Evolutionary conservation across 1,140 invertebrate species (phyloP).

Genomic region (Ips typographus): DNA sequence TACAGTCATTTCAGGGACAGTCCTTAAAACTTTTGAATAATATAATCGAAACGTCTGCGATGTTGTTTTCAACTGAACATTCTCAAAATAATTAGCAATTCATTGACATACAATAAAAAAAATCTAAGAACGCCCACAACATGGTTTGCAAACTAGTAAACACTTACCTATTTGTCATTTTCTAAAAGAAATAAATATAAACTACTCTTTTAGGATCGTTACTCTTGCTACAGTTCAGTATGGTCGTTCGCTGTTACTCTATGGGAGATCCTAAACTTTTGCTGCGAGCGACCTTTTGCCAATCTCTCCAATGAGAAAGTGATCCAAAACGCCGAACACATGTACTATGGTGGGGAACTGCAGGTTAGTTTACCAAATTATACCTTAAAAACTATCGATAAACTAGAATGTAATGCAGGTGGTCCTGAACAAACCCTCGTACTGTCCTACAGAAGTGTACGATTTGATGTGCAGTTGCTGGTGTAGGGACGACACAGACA

Average conservation of each 20-base stretch:
- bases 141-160: too few species aligned
- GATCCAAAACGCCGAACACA: slow-evolving; percentile 70
- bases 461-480: slow-evolving; percentile 80
- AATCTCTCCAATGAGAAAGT: slow-evolving; percentile 73
- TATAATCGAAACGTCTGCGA: too few species aligned
- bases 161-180: background rate
- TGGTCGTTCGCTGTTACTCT: slow-evolving; percentile 72
- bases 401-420: slow-evolving; percentile 50
- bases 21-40: too few species aligned
- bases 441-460: slow-evolving; percentile 76
- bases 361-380: slow-evolving; percentile 52
- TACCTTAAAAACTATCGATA: slow-evolving; percentile 1
- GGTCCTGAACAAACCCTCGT: slow-evolving; percentile 65
- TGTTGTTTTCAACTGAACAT: too few species aligned
- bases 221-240: slow-evolving; percentile 64
- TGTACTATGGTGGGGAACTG: slow-evolving; percentile 66
- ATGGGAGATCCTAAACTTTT: slow-evolving; percentile 76
- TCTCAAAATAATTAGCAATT: too few species aligned
- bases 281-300: slow-evolving; percentile 71
- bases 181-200: slow-evolving; percentile 16
- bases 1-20: too few species aligned
- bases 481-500: slow-evolving; percentile 63
- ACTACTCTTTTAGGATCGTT: slow-evolving; percentile 60
- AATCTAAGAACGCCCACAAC: too few species aligned
- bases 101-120: background rate